Evolutionary conservation across 2,888 invertebrate genomes (phyloP).

Genomic region (Harpagoxenus sublaevis): DNA sequence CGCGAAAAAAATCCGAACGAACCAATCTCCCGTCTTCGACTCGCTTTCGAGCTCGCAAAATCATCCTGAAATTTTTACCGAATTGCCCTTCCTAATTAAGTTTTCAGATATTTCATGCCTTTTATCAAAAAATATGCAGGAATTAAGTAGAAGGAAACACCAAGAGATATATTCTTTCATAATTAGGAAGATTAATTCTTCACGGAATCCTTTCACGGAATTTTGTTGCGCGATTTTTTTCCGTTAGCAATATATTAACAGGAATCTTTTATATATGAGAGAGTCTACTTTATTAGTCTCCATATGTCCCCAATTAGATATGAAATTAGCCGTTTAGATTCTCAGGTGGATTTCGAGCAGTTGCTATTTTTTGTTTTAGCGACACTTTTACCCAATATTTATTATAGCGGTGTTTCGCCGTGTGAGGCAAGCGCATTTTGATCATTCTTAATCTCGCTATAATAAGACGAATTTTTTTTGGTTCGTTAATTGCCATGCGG

Average conservation of each 20-base stretch:
- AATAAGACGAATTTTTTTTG: constrained; percentile 46
- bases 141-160: background rate
- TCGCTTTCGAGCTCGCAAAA: background rate
- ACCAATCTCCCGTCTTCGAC: background rate
- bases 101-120: background rate
- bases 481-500: constrained; percentile 59
- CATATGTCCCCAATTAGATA: background rate
- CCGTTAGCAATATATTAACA: background rate
- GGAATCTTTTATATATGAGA: background rate
- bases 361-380: background rate
- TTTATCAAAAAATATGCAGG: background rate
- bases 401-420: background rate
- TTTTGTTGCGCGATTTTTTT: background rate
- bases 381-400: background rate
- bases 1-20: constrained; percentile 21
- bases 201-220: background rate
- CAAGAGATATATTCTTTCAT: background rate
- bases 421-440: constrained; percentile 1
- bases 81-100: background rate
- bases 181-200: background rate
- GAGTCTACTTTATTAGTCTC: background rate
- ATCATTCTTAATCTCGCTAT: constrained; percentile 51
- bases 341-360: background rate
- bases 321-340: background rate
- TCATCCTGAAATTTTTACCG: background rate